These are phyloP conservation scores for Rhinoraja longicauda DNA, from an alignment of 2,797 vertebrate species.

Conservation along the genomic window DNA sequence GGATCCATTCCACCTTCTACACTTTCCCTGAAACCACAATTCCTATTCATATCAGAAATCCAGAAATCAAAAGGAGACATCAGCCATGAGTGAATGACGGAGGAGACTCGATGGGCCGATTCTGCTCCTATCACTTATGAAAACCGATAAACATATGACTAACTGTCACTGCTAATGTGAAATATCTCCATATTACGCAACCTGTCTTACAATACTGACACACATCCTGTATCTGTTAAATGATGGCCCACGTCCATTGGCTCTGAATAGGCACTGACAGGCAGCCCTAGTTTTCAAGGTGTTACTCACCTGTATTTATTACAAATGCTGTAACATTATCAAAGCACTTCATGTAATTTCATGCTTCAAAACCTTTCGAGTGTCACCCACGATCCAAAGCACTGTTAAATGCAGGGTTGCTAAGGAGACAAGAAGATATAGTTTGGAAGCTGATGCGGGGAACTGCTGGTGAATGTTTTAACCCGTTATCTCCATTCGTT, in stretches of 20 bases:
- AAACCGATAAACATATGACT: too few relatives aligned
- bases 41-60: too few relatives aligned
- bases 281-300: neutral
- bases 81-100: too few relatives aligned
- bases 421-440: neutral
- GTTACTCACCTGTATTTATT: neutral
- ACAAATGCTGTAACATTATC: neutral
- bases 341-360: conserved; percentile 21
- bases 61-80: too few relatives aligned
- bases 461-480: neutral
- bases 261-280: neutral
- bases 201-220: neutral
- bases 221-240: too few relatives aligned
- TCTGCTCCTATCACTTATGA: too few relatives aligned
- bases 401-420: neutral
- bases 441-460: neutral
- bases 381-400: neutral
- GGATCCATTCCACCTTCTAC: too few relatives aligned
- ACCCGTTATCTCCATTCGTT: neutral
- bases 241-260: neutral
- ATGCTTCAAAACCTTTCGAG: neutral
- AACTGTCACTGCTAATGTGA: neutral
- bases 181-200: neutral
- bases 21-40: too few relatives aligned
- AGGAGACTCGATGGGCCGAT: too few relatives aligned